A percentile compares a stretch with the other conserved stretches of the same genome.
phyloP scores from a whole-genome alignment of 2,113 vertebrate species.

The Hyaena hyaena region DNA sequence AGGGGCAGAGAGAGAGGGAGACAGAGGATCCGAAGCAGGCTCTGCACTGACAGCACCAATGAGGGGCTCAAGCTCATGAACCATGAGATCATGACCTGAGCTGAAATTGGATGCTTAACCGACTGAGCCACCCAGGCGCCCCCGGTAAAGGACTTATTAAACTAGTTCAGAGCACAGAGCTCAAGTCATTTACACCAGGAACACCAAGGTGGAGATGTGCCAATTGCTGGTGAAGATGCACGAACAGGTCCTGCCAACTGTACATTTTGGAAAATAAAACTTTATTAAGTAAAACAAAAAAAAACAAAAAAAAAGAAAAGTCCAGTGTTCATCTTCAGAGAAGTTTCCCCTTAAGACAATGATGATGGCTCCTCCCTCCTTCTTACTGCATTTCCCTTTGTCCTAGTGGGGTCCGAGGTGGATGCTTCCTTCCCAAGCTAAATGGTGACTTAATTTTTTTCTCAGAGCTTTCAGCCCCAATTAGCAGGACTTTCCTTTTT shows the following conservation, averaged over 20 bases:
- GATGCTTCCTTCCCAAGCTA: neutral
- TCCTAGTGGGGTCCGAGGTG: neutral
- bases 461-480: neutral
- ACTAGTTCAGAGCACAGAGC: neutral
- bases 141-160: too few species aligned
- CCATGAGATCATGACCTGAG: too few species aligned
- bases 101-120: too few species aligned
- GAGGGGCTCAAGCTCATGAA: too few species aligned
- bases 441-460: constrained; percentile 32
- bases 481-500: constrained; percentile 28
- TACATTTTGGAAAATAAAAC: neutral
- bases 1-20: too few species aligned
- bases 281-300: neutral
- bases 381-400: neutral
- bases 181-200: neutral
- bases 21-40: too few species aligned
- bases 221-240: neutral
- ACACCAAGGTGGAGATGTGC: neutral
- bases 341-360: neutral
- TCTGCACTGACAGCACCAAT: too few species aligned
- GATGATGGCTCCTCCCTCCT: neutral
- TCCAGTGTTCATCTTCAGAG: neutral
- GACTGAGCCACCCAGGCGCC: too few species aligned
- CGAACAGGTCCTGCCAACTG: neutral
- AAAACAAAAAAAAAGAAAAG: neutral